Base-by-base conservation (phyloP, 1,140 invertebrate genomes). In the Trachymyrmex cornetzi region DNA sequence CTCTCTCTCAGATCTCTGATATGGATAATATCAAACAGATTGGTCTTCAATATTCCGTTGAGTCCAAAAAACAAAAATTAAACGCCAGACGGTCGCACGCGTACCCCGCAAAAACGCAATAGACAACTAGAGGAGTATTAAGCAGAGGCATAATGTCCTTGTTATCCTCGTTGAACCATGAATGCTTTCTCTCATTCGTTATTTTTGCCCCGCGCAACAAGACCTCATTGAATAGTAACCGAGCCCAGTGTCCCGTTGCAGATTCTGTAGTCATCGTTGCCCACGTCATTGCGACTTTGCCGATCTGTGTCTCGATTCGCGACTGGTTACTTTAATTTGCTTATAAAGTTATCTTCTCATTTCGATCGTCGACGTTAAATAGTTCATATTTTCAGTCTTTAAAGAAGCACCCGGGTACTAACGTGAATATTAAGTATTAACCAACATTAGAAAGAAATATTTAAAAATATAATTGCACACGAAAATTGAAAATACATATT, bases 121-220 rank as follows among this genome's bases (percentile, higher is more conserved):
- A 81, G 57, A 24, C 50, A 27, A 48, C 71, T 44, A 66, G 74
- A 67, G 22, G 63, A 86, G 77, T 81, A 81, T 80, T 86, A 67
- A 79, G 64, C 27, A 19, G 38, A 69, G 64, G 34, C 77, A 86
- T 80, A 86, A 66, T 69, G 77, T 86, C 84, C 84, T 86, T 86
- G 85, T 81, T 86, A 81, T 86, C 85, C 85, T 67, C 77, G n/a
- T 81, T 81, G 61, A 67, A 86, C 9, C 77, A 86, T 80, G 80
- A 84, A 86, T 79, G 77, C 85, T 86, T 55, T 64, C 85, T 81
- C 77, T 86, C 77, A 81, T 86, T 48, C 85, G 77, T 81, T 86
- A 86, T 80, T 86, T 86, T 86, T 86, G 24, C 30, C 38, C 50
- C 75, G 12, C 38, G 63, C 22, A 82, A 86, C 63, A 80, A 86